A percentile compares a stretch with the other conserved stretches of the same genome.
These are phyloP conservation scores for Axea sp. DNA, from an alignment of 2,888 invertebrate genomes.

Conservation along the genomic window DNA sequence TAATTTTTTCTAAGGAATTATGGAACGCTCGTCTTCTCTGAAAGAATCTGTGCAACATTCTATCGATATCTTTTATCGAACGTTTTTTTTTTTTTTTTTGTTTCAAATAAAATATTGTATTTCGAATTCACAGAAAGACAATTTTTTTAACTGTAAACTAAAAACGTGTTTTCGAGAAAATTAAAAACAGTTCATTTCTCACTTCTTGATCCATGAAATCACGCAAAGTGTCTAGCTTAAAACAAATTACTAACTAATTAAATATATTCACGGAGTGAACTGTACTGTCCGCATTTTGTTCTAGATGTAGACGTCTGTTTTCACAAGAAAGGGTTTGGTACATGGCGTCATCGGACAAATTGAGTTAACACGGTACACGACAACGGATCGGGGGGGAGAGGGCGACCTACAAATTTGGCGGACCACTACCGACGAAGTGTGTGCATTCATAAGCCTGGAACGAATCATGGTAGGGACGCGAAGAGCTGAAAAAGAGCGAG, in stretches of 20 bases:
- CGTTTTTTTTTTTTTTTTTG: too few species aligned
- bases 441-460: constrained; percentile 62
- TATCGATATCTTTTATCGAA: too few species aligned
- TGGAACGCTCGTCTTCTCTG: too few species aligned
- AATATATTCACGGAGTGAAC: constrained; percentile 33
- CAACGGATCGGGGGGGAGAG: constrained; percentile 52
- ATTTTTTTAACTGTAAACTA: too few species aligned
- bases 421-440: constrained; percentile 61
- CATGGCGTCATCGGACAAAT: constrained; percentile 63
- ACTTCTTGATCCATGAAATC: too few species aligned
- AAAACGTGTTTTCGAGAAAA: too few species aligned
- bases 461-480: constrained; percentile 63
- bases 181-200: too few species aligned
- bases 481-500: constrained; percentile 43
- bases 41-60: too few species aligned
- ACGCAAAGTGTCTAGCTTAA: too few species aligned
- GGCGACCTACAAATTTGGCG: constrained; percentile 59
- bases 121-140: too few species aligned
- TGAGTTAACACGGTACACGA: constrained; percentile 64
- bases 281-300: constrained; percentile 25
- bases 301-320: constrained; percentile 54
- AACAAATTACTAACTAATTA: constrained; percentile 47
- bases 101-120: too few species aligned
- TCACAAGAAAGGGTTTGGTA: constrained; percentile 57
- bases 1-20: too few species aligned